Evolutionary conservation across 2,888 invertebrate genomes (phyloP).

Genomic region (Ceriagrion tenellum): DNA sequence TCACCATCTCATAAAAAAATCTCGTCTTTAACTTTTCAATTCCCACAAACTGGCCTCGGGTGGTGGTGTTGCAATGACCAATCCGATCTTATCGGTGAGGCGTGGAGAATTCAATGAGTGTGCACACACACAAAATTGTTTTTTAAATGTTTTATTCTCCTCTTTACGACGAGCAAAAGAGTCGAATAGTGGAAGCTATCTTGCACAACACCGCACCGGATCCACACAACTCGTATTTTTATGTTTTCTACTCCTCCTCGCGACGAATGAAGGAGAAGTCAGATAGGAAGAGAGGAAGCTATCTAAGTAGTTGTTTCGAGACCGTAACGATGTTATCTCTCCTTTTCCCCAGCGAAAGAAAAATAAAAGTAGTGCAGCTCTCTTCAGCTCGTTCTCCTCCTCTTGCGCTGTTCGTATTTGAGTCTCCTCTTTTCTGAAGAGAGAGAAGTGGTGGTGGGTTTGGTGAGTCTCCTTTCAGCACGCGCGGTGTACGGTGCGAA

Average conservation of each 20-base stretch:
- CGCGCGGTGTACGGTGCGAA: not conserved
- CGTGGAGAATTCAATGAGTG: not conserved
- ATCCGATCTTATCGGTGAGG: not conserved
- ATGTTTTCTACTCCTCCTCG: not conserved
- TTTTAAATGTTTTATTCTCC: not conserved
- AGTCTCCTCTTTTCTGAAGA: not conserved
- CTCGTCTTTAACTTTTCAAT: not conserved
- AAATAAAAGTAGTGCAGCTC: not conserved
- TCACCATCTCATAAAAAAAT: no score
- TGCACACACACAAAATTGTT: not conserved
- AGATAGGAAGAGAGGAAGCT: not conserved
- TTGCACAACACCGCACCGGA: no score
- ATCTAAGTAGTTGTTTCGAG: not conserved
- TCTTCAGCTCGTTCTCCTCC: not conserved
- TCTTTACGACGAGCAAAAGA: not conserved
- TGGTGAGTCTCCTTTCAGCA: not conserved
- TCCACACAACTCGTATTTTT: no score
- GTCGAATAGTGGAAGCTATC: not conserved
- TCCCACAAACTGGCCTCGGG: not conserved
- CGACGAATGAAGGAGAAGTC: not conserved
- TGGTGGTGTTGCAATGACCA: not conserved
- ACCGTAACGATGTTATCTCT: constrained; percentile 10
- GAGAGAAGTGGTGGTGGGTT: no score
- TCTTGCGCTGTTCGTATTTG: no score
- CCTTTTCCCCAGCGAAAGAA: not conserved